These are phyloP conservation scores for Uropsilus gracilis DNA, from an alignment of 2,113 vertebrate genomes.

Conservation along the genomic window DNA sequence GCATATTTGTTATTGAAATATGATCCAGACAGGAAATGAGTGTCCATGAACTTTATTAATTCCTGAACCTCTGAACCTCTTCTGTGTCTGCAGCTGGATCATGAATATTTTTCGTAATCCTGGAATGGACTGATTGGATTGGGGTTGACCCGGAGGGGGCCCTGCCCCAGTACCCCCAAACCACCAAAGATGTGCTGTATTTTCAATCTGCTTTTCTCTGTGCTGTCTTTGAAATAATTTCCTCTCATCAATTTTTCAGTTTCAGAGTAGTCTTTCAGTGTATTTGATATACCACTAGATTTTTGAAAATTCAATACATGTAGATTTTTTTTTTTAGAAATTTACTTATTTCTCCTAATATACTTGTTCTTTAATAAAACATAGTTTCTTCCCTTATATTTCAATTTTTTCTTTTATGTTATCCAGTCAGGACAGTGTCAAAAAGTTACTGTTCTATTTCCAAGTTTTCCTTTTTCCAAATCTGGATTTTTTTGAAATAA, in stretches of 20 bases:
- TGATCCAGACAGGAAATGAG: too few relatives aligned
- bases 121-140: too few relatives aligned
- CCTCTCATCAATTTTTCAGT: not conserved
- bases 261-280: not conserved
- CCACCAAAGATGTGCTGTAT: not conserved
- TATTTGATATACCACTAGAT: not conserved
- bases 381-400: not conserved
- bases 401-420: slow-evolving; percentile 35
- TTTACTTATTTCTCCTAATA: not conserved
- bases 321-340: slow-evolving; percentile 31
- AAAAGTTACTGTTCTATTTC: slow-evolving; percentile 15
- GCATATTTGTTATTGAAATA: too few relatives aligned
- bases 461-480: not conserved
- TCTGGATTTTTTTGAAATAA: not conserved
- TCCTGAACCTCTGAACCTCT: too few relatives aligned
- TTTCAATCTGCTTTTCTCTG: not conserved
- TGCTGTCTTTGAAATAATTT: not conserved
- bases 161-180: too few relatives aligned
- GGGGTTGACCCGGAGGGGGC: too few relatives aligned
- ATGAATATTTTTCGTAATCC: too few relatives aligned
- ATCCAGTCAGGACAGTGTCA: not conserved
- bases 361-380: not conserved
- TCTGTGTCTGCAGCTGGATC: too few relatives aligned
- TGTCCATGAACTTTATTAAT: too few relatives aligned
- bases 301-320: not conserved